Evolutionary conservation across 2,888 invertebrate genomes (phyloP), one percentile per base, ranked within the genome.

Genomic region (Lordiphosa fenestrarum): DNA sequence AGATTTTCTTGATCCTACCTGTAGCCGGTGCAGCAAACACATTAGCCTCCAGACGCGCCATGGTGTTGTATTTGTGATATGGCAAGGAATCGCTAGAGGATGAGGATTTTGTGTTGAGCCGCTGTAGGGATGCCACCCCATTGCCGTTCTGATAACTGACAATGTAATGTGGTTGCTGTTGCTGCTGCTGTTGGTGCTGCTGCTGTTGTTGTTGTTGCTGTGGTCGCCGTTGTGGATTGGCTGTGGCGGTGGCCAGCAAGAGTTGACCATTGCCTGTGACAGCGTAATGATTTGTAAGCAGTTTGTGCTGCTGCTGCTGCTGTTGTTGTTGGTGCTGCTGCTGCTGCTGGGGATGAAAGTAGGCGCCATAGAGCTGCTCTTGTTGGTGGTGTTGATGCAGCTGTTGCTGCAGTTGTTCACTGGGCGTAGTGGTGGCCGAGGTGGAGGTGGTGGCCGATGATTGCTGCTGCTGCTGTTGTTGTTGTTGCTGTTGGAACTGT

Each of bases 41-140:
- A 49, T 75, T 80, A 1, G 87, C 84, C 60, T 88, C 87, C 30
- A 88, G 63, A 1, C 87, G 75, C 0, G 86, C 80, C 74, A 88
- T 82, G 3, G 88, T 88, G 39, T 88, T 88, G 55, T 85, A 87
- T 53, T 89, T 89, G 54, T 88, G 71, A 35, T 82, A 68, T 13
- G 89, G 88, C 50, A 90, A 56, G 3, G 89, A 90, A 64, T 90
- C 90, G 53, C 89, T 90, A 2, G 90, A 90, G n/a, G 89, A 89
- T n/a, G 89, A 90, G 0, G 90, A 90, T 68, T 90, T 90, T 3
- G 88, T 82, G 49, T 87, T 88, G 40, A 87, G 73, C 46, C 82
- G 83, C 41, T 80, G 77, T 70, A 77, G 66, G 4, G 73, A 53
- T 2, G 66, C 48, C 9, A 47, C 46, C 2, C 58, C 63, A 4